phyloP scores from a whole-genome alignment of 2,797 vertebrate species.

The Xyrichtys novacula region DNA sequence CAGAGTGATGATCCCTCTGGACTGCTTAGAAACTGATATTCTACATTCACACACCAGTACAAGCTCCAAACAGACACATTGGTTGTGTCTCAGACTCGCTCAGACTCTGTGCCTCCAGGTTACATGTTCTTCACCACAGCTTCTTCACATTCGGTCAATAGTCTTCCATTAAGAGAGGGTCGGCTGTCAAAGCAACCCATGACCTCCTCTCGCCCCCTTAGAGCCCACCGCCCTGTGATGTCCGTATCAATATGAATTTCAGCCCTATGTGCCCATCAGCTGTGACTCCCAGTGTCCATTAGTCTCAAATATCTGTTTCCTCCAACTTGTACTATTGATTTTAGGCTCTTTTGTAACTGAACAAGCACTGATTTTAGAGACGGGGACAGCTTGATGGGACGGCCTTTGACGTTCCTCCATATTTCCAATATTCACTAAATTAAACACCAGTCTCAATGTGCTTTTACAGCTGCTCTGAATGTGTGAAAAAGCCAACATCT shows the following conservation, averaged over 20 bases:
- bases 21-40: conserved; percentile 83
- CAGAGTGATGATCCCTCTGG: conserved; percentile 55
- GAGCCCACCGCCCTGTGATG: conserved; percentile 82
- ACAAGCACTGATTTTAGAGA: conserved; percentile 78
- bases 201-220: conserved; percentile 81
- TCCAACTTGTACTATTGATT: conserved; percentile 89
- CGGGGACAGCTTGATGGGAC: conserved; percentile 42
- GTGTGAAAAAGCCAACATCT: conserved; percentile 20
- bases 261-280: conserved; percentile 84
- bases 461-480: conserved; percentile 21
- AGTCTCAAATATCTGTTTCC: conserved; percentile 92
- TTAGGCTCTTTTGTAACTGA: conserved; percentile 76
- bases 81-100: conserved; percentile 43
- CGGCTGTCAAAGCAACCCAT: conserved; percentile 87
- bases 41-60: conserved; percentile 49
- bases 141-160: conserved; percentile 90
- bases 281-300: conserved; percentile 89
- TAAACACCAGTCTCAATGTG: conserved; percentile 14
- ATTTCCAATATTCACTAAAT: conserved; percentile 22
- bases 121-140: conserved; percentile 84
- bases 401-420: conserved; percentile 19
- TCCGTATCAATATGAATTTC: conserved; percentile 91
- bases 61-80: conserved; percentile 37
- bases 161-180: conserved; percentile 90
- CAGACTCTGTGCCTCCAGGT: conserved; percentile 84